Evolutionary conservation across 37 sponge, comb jelly and placozoan genomes (phyloP).

Genomic region (Ephydatia muelleri): DNA sequence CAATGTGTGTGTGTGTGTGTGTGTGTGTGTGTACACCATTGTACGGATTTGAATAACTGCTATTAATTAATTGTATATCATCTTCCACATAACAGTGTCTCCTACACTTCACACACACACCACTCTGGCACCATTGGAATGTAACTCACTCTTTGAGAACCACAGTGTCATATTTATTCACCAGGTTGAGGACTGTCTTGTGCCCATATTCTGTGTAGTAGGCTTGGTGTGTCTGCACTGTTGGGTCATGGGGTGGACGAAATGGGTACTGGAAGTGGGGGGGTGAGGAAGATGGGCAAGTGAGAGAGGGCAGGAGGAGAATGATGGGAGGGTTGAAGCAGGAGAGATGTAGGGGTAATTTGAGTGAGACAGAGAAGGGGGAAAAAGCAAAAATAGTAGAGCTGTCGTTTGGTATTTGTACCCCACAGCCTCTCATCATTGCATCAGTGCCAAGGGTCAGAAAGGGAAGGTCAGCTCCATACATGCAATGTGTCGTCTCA

Average conservation of each 20-base stretch:
- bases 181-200: not conserved
- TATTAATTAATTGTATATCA: not conserved
- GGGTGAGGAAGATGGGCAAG: slow-evolving; percentile 13
- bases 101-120: not conserved
- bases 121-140: not conserved
- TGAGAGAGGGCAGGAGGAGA: not conserved
- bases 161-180: not conserved
- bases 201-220: not conserved
- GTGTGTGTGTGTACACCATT: too few relatives aligned
- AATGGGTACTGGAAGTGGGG: not conserved
- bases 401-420: too few relatives aligned
- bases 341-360: not conserved
- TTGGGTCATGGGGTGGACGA: not conserved
- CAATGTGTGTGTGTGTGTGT: not conserved
- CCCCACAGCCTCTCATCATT: too few relatives aligned
- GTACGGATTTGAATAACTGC: too few relatives aligned
- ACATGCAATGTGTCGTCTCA: too few relatives aligned
- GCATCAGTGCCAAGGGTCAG: too few relatives aligned
- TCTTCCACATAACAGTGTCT: not conserved
- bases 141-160: not conserved
- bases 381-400: too few relatives aligned
- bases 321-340: not conserved
- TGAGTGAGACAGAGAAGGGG: not conserved
- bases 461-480: not conserved
- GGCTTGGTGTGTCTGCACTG: not conserved